Evolutionary conservation across 2,797 vertebrate species (phyloP), one percentile per base, ranked within the genome.

Genomic region (Acestrorhynchus altus): DNA sequence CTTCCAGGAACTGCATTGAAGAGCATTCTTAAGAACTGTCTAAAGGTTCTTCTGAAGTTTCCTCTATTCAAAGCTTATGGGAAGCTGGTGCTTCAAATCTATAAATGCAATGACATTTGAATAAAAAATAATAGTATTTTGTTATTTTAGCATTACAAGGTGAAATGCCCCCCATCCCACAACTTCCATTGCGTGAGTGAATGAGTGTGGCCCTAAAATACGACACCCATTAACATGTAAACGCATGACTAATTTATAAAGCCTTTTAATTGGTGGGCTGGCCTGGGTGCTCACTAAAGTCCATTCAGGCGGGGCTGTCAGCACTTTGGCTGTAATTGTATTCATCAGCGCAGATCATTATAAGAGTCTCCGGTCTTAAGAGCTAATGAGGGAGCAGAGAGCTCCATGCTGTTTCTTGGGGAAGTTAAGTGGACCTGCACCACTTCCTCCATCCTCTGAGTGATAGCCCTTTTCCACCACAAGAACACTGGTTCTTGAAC

Each of bases 331-430:
- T 80, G 85, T 85, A 85, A 90, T 90, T 84, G 83, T 87, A 90
- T 92, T 91, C 90, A 92, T 94, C 91, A 92, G 87, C 78, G 84
- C 84, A 83, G 89, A 92, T 91, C 91, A 92, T 93, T 92, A 89
- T 61, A 20, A 54, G 31, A 61, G 75, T 39, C 24, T n/a, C 67
- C 40, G 56, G 69, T 77, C 75, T 77, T 77, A 73, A 76, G 77
- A 28, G 22, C 67, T 74, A 66, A 81, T 77, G 75, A 77, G 64
- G 76, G 64, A 66, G 64, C 40, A 47, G 22, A 66, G 64, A 66
- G 42, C 40, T 15, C 40, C 64, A 46, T 64, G 40, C 64, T 46
- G 42, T 26, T 46, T 74, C 70, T 74, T 13, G 0, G 77, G 22
- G 44, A 35, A 60, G 49, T n/a, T 57, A 57, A 57, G 46, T 70